A percentile compares a stretch with the other conserved stretches of the same genome.
These are phyloP conservation scores for Lathamus discolor DNA, from an alignment of 2,113 vertebrate species.

Conservation along the genomic window DNA sequence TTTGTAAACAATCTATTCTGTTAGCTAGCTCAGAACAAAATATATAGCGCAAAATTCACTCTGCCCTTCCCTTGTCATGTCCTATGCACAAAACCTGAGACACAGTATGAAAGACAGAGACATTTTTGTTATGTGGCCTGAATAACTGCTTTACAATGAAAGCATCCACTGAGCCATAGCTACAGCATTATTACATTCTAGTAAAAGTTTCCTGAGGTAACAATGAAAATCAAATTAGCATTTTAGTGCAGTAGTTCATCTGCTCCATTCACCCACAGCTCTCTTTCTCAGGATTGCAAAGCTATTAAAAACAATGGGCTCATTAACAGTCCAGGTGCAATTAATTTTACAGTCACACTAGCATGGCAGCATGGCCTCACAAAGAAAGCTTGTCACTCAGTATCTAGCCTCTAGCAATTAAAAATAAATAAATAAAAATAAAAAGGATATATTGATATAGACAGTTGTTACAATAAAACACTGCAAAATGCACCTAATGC, in stretches of 20 bases:
- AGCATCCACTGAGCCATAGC: background rate
- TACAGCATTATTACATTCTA: background rate
- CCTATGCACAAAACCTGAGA: background rate
- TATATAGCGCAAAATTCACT: background rate
- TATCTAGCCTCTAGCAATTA: background rate
- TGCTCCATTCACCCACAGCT: background rate
- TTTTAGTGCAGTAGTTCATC: background rate
- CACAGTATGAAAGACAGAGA: background rate
- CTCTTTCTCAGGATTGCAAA: background rate
- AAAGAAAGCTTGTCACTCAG: background rate
- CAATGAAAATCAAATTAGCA: constrained; percentile 26
- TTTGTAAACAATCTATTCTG: background rate
- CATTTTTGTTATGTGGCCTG: background rate
- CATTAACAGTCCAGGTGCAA: background rate
- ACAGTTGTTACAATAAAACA: background rate
- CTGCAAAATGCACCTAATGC: background rate
- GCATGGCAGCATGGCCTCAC: background rate
- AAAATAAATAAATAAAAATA: background rate
- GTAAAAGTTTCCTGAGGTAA: constrained; percentile 40
- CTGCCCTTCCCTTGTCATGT: background rate
- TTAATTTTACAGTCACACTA: background rate
- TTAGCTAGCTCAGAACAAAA: background rate
- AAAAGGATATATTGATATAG: background rate
- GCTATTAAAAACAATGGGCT: background rate
- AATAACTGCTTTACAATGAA: background rate